A percentile compares a stretch with the other conserved stretches of the same genome.
Evolutionary conservation across 2,113 vertebrate species (phyloP).

Genomic region (Chrysochloris asiatica): DNA sequence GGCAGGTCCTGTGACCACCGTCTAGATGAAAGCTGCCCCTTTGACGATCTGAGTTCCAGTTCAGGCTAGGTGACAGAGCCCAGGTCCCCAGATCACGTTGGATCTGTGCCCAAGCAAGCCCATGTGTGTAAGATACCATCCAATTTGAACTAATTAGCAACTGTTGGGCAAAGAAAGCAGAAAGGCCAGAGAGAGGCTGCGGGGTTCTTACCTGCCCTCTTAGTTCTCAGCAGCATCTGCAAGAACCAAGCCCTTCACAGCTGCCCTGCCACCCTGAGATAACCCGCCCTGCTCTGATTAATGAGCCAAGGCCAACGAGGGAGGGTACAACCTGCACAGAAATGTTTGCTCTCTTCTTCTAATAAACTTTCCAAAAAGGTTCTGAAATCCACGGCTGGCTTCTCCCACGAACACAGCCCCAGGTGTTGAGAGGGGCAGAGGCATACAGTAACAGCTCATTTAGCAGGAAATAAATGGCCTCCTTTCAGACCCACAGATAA

Average conservation of each 20-base stretch:
- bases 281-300: not conserved
- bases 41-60: not conserved
- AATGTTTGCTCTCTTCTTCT: conserved; percentile 46
- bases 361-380: conserved; percentile 66
- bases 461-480: conserved; percentile 74
- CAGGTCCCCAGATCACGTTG: too few relatives aligned
- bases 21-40: not conserved
- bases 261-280: not conserved
- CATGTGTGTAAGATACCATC: not conserved
- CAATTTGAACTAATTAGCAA: conserved; percentile 63
- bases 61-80: not conserved
- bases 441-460: conserved; percentile 69
- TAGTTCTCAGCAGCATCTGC: not conserved
- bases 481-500: conserved; percentile 45
- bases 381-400: conserved; percentile 66
- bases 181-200: not conserved
- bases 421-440: conserved; percentile 51
- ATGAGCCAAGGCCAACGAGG: conserved; percentile 27
- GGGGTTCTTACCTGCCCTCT: not conserved
- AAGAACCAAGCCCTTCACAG: not conserved
- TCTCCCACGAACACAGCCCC: conserved; percentile 61
- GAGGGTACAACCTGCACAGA: conserved; percentile 30
- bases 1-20: not conserved
- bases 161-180: not conserved
- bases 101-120: not conserved